Evolutionary conservation across 2,113 vertebrate genomes (phyloP).

Genomic region (Phoenicopterus ruber): DNA sequence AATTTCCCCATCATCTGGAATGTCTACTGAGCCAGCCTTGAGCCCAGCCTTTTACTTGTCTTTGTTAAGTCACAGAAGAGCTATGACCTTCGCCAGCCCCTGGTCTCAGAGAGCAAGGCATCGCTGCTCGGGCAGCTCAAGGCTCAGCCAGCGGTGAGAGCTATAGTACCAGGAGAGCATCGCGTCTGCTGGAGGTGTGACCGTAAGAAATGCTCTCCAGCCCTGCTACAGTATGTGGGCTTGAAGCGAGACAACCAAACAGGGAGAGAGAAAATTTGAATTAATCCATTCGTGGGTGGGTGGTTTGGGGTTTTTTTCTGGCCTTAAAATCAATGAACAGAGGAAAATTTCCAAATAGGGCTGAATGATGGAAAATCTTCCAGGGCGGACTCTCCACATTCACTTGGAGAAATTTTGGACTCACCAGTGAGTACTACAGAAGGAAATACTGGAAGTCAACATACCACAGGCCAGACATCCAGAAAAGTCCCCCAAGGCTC

Average conservation of each 20-base stretch:
- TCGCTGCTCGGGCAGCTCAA: neutral
- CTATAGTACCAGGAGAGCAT: neutral
- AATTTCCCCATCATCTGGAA: neutral
- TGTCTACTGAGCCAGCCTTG: neutral
- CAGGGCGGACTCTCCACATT: too few species aligned
- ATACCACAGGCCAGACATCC: neutral
- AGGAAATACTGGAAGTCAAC: neutral
- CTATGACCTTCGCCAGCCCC: neutral
- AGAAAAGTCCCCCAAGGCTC: neutral
- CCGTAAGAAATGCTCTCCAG: neutral
- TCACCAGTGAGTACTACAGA: neutral
- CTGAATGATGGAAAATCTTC: neutral
- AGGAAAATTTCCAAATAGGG: neutral
- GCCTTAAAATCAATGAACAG: neutral
- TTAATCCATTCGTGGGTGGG: rapidly evolving
- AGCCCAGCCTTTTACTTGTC: neutral
- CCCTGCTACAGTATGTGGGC: too few species aligned
- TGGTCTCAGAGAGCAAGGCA: neutral
- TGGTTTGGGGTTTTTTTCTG: neutral
- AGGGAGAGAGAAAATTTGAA: neutral
- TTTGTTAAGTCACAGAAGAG: neutral
- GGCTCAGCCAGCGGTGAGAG: neutral
- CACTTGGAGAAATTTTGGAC: neutral
- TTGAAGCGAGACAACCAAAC: neutral
- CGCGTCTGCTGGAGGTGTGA: neutral